Conservation (phyloP, 2,888 invertebrate species). For the Anagyrus pseudococci region DNA sequence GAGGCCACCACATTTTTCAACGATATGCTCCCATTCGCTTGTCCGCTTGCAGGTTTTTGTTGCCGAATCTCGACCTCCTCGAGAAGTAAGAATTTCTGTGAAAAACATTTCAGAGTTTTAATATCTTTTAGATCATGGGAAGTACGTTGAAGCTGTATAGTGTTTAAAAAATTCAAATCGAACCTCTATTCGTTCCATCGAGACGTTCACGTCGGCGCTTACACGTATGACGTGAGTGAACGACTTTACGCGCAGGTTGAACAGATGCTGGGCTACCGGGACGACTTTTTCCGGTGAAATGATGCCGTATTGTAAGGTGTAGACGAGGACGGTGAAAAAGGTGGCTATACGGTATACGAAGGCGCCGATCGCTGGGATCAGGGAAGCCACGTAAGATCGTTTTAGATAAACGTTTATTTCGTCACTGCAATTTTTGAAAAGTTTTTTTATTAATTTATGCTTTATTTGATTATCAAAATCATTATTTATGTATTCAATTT, state of each 20-base stretch:
- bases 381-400: conserved; percentile 72
- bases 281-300: conserved; percentile 73
- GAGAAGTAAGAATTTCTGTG: conserved; percentile 64
- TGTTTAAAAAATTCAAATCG: not conserved
- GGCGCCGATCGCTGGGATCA: conserved; percentile 71
- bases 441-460: conserved; percentile 15
- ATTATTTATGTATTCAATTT: not conserved
- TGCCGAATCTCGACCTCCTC: conserved; percentile 63
- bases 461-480: conserved; percentile 4
- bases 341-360: conserved; percentile 86
- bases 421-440: conserved; percentile 61
- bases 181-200: conserved; percentile 71
- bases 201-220: conserved; percentile 71
- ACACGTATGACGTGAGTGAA: conserved; percentile 69
- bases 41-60: conserved; percentile 35
- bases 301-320: conserved; percentile 68
- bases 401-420: conserved; percentile 73
- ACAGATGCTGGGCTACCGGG: conserved; percentile 79
- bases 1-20: conserved; percentile 63
- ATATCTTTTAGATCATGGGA: not conserved
- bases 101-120: not conserved
- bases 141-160: not conserved
- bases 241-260: conserved; percentile 72
- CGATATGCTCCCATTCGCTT: conserved; percentile 57
- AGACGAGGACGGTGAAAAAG: conserved; percentile 80